Conservation (phyloP, 2,797 vertebrate species). For the Muscicapa striata region DNA sequence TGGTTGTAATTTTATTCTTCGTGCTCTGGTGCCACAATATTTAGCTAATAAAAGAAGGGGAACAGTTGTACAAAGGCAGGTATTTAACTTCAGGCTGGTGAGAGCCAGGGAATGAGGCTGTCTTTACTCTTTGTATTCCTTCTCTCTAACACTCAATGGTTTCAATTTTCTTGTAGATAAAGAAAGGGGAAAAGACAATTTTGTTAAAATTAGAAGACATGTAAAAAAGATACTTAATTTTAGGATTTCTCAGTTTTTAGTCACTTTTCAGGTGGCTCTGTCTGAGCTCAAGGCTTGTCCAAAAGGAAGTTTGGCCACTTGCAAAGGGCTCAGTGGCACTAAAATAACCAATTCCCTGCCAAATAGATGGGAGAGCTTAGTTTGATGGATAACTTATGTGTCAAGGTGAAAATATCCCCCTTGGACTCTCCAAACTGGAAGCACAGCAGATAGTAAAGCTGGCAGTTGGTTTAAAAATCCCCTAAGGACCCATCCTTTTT, state of each 20-base stretch:
- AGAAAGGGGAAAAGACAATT: background rate
- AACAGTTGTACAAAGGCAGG: slow-evolving; percentile 23
- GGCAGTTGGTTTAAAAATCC: background rate
- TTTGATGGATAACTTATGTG: background rate
- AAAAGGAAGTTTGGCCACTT: background rate
- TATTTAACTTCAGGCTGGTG: background rate
- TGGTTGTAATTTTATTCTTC: slow-evolving; percentile 11
- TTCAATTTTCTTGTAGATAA: background rate
- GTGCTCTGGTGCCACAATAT: slow-evolving; percentile 8
- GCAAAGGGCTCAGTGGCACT: background rate
- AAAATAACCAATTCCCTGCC: background rate
- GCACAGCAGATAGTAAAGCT: background rate
- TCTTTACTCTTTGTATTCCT: background rate
- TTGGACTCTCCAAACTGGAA: background rate
- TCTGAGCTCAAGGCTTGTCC: background rate
- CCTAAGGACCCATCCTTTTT: background rate
- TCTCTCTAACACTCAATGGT: background rate
- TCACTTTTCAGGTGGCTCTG: background rate
- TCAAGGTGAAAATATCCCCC: background rate
- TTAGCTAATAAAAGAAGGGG: slow-evolving; percentile 35
- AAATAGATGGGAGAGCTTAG: background rate
- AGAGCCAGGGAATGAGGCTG: background rate
- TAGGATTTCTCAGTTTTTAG: background rate
- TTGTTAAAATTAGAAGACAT: fast-evolving
- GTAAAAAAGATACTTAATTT: background rate